Base-by-base conservation (phyloP, 2,797 vertebrate species). In the Catamblyrhynchus diadema region DNA sequence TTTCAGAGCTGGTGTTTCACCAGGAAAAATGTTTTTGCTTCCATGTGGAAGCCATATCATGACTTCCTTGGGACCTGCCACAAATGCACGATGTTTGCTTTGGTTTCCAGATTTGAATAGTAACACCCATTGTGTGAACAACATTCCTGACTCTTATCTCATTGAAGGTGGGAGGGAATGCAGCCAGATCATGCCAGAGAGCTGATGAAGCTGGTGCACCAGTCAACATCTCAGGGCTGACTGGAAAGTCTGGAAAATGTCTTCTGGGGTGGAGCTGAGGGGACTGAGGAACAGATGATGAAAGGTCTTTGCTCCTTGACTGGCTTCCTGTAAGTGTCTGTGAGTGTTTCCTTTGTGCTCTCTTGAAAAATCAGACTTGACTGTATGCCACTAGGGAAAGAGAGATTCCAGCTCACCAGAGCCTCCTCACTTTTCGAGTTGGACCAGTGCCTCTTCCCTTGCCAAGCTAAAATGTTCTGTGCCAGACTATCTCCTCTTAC, bases 181-280 rank as follows among this genome's bases (percentile, higher is more conserved):
- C 74, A 93, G 48, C 30, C 25, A 83, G 95, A 94, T 96, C 95
- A 79, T 97, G 94, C 94, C 93, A 95, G 88, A 91, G 80, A 91
- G 77, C 81, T 95, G 95, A 97, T 97, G 93, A 97, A 88, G 87
- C 65, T 67, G 47, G 82, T 84, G 81, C 82, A 88, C 81, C 72
- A 95, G 87, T 95, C 95, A 96, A 93, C 91, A 96, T 91, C 74
- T 83, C 88, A 86, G 73, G 92, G 83, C 90, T 88, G 94, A 96
- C 95, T 95, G 91, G 94, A 97, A 97, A 95, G 90, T 96, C 95
- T 96, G 93, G 96, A 96, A 97, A 93, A 91, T 61, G 37, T 79
- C 61, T 75, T 95, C n/a, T 74, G 69, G 95, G 94, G 90, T 95
- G 95, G 95, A 95, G 95, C 94, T 92, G 87, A 78, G 85, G 90